Base-by-base conservation (phyloP, 2,888 invertebrate species). In the Lasioglossum marginatum region DNA sequence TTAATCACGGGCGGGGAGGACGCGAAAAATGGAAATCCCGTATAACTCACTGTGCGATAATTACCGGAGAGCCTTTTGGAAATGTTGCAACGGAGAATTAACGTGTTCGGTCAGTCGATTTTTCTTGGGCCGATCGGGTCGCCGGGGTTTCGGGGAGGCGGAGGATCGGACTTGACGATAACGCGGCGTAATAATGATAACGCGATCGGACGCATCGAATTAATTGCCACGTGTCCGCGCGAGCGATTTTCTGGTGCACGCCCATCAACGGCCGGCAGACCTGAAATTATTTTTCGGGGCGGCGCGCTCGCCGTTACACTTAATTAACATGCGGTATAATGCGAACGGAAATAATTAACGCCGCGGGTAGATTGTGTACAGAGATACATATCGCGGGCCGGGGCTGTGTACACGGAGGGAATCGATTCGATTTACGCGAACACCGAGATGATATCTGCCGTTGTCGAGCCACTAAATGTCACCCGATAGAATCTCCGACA, bases 241-340 rank as follows among this genome's bases (percentile, higher is more conserved):
- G 78, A 48, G 37, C 80, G 79, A 87, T 88, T 83, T 82, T 81
- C 81, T 79, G 84, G 48, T 81, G 71, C 82, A 81, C 83, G 86
- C 83, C 83, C 79, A 74, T 87, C 77, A 37, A 34, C 68, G n/a
- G 75, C 12, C 43, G 52, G n/a, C 79, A 72, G 48, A 66, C 88
- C 84, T 77, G 82, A 88, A 84, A 89, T 87, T 81, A 85, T 81
- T 82, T 89, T 88, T 87, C 86, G 82, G 76, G 80, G 85, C 85
- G 87, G 63, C 74, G 83, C 79, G 68, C 79, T 37, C 63, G 71
- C 52, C 87, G 88, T 87, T 89, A 89, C 79, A 73, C 81, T 87
- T 90, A 84, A 90, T 90, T 90, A 89, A 85, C 87, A 87, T 87
- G 80, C 85, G 82, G 63, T 60, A 75, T 75, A 84, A 87, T 72